Base-by-base conservation (phyloP, 2,888 invertebrate species). In the Leucania comma region DNA sequence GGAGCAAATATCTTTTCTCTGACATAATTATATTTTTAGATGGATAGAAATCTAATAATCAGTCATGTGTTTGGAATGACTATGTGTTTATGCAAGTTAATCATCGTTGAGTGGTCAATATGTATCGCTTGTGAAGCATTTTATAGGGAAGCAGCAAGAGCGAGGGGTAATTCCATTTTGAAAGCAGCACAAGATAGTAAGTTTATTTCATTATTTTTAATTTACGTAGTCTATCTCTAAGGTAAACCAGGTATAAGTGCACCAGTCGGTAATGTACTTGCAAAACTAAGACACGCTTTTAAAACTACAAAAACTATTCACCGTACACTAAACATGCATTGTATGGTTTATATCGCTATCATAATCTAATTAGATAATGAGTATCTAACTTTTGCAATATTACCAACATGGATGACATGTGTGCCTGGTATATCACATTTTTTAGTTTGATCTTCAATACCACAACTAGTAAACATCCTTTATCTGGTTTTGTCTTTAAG, bases 101-200 rank as follows among this genome's bases (percentile, higher is more conserved):
- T 67, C 4, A 10, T 68, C 12, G 76, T 76, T 0, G 76, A 73
- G 14, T 53, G 68, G 42, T 29, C 42, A 12, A 54, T 73, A 12
- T 76, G 76, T 76, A 38, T 67, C 2, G 35, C 12, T 14, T 73
- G 76, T 24, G 73, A 76, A 56, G 32, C 22, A 1, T 73, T 73
- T 68, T 76, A 73, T 24, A 54, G 12, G 29, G 29, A 12, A 54
- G 35, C 38, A 17, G 29, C 12, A 14, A 38, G 53, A 38, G 58
- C 72, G 3, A 53, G 26, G 24, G 14, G 48, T 54, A 73, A 68
- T 35, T 14, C 48, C 5, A 26, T 53, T 75, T 24, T 53, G 8
- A 68, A 56, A 60, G 38, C 54, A 26, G 38, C 76, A 20, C 26
- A 17, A 42, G 59, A 60, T 26, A 6, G 73, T 73, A 42, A 59